Conservation (phyloP, 2,113 vertebrate species). For the Bungarus multicinctus region DNA sequence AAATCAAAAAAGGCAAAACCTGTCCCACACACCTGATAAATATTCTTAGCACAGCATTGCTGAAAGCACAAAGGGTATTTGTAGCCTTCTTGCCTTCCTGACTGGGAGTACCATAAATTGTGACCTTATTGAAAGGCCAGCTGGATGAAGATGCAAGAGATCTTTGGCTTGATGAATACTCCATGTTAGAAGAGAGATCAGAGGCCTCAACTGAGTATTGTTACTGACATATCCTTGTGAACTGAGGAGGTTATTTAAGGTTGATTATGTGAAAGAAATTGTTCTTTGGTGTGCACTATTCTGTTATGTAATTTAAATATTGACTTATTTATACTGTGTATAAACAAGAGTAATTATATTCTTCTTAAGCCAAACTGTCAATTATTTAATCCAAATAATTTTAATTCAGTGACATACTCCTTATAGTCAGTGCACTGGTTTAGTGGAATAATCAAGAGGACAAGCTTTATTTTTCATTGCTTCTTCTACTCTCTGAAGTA, state of each 20-base stretch:
- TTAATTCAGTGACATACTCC: background rate
- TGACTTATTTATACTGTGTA: constrained; percentile 17
- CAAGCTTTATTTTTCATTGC: background rate
- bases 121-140: background rate
- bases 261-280: background rate
- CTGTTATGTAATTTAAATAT: background rate
- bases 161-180: background rate
- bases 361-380: constrained; percentile 2
- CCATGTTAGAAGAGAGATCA: background rate
- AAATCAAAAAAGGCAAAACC: background rate
- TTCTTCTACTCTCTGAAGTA: background rate
- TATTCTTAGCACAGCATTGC: background rate
- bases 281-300: background rate
- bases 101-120: background rate
- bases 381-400: background rate
- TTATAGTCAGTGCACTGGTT: background rate
- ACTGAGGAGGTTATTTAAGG: background rate
- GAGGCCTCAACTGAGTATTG: background rate
- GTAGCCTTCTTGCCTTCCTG: background rate
- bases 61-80: too few relatives aligned
- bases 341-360: constrained; percentile 46
- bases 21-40: background rate
- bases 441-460: background rate
- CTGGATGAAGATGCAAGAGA: background rate
- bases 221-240: background rate